phyloP scores from a whole-genome alignment of 2,888 invertebrate genomes.

The Rhimphoctona megacephalus region DNA sequence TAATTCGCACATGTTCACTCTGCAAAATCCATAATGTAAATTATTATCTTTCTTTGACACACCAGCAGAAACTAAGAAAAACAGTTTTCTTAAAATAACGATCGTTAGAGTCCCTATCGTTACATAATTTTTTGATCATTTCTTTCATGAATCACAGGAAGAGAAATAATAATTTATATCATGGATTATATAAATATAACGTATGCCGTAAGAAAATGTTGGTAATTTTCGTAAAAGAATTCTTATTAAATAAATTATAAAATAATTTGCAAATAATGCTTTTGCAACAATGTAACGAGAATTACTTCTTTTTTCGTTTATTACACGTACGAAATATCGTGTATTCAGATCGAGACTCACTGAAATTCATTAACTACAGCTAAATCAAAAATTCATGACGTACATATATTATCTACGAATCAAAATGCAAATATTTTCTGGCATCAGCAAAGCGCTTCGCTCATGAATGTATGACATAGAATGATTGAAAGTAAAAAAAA shows the following conservation, averaged over 20 bases:
- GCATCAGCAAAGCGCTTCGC: slow-evolving; percentile 37
- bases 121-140: background rate
- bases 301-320: background rate
- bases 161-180: background rate
- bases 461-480: slow-evolving; percentile 60
- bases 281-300: slow-evolving; percentile 9
- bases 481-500: slow-evolving; percentile 59
- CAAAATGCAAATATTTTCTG: slow-evolving; percentile 45
- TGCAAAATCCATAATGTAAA: background rate
- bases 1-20: background rate
- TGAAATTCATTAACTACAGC: slow-evolving; percentile 14
- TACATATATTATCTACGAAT: slow-evolving; percentile 32
- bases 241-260: slow-evolving; percentile 10
- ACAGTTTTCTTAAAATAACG: background rate
- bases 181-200: background rate
- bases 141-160: background rate
- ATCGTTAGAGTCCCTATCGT: background rate
- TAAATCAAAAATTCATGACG: slow-evolving; percentile 23
- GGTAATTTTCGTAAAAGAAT: background rate
- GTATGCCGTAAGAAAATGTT: background rate
- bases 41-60: background rate
- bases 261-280: background rate
- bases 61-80: background rate
- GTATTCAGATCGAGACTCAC: slow-evolving; percentile 39
- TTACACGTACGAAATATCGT: slow-evolving; percentile 16